Percentiles rank a stretch among this genome's conserved stretches.
These are phyloP conservation scores for Temnothorax rugatulus DNA, from an alignment of 2,888 invertebrate species.

Conservation along the genomic window DNA sequence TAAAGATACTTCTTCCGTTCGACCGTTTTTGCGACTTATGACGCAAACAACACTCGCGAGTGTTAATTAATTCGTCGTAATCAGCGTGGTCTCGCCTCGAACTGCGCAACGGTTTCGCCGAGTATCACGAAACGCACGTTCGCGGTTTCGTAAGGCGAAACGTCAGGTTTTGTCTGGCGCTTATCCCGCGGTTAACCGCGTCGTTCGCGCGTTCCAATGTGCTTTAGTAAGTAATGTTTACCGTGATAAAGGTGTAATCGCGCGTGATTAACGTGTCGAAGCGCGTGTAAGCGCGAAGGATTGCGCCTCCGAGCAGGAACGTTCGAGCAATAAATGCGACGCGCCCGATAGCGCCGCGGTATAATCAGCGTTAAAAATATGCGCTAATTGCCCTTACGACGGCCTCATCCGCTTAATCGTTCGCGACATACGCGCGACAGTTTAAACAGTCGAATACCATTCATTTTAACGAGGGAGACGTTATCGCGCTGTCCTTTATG, in stretches of 20 bases:
- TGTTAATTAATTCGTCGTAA: constrained; percentile 23
- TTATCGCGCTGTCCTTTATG: constrained; percentile 15
- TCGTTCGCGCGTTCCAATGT: not conserved
- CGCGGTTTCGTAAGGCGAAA: constrained; percentile 49
- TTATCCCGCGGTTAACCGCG: constrained; percentile 24
- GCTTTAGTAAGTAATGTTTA: constrained; percentile 13
- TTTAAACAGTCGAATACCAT: not conserved
- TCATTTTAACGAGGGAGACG: constrained; percentile 13
- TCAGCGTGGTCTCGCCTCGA: not conserved
- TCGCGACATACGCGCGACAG: not conserved
- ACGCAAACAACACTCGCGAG: not conserved
- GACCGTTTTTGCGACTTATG: not conserved
- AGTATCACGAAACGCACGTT: constrained; percentile 25
- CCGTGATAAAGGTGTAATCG: constrained; percentile 19
- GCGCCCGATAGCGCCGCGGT: not conserved
- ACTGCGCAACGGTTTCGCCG: not conserved
- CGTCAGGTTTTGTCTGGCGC: not conserved
- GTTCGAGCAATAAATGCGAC: not conserved
- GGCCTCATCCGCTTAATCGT: not conserved
- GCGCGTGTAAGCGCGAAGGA: not conserved
- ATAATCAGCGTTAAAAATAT: not conserved
- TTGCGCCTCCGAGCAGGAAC: not conserved
- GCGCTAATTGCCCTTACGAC: constrained; percentile 3
- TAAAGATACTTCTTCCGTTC: not conserved
- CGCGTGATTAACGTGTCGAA: not conserved